These are phyloP conservation scores for Seira sanloemensis DNA, from an alignment of 2,888 invertebrate genomes.

Conservation along the genomic window DNA sequence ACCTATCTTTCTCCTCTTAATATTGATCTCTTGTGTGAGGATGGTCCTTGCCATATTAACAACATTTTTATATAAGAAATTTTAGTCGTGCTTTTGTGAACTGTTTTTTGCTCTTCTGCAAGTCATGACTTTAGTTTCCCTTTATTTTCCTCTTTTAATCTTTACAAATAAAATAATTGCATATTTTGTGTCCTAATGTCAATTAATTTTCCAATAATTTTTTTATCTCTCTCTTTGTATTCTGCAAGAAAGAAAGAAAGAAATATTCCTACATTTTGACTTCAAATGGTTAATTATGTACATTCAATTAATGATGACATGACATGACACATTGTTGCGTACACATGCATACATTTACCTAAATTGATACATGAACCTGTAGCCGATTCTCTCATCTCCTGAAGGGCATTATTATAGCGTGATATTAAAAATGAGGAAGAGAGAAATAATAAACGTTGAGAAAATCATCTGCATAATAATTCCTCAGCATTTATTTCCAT, in stretches of 20 bases:
- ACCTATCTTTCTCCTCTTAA: no score
- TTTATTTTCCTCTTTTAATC: not conserved
- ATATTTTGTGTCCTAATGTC: not conserved
- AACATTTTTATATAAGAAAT: no score
- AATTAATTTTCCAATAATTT: constrained; percentile 14
- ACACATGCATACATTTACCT: not conserved
- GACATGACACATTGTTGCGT: not conserved
- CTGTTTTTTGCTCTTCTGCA: not conserved
- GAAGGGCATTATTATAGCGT: constrained; percentile 7
- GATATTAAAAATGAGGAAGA: not conserved
- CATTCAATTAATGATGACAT: not conserved
- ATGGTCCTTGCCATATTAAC: no score
- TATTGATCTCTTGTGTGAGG: no score
- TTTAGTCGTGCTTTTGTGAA: no score
- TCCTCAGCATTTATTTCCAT: not conserved
- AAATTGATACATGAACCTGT: not conserved
- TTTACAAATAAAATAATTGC: constrained; percentile 1
- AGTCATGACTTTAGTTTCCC: constrained; percentile 7
- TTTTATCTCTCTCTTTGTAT: not conserved
- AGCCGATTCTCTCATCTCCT: not conserved
- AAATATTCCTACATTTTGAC: not conserved
- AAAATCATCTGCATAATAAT: not conserved
- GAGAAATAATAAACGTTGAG: not conserved
- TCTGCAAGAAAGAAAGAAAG: no score
- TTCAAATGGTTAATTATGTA: not conserved